These are phyloP conservation scores for Triplophysa rosa DNA, from an alignment of 2,113 vertebrate species.

Conservation along the genomic window DNA sequence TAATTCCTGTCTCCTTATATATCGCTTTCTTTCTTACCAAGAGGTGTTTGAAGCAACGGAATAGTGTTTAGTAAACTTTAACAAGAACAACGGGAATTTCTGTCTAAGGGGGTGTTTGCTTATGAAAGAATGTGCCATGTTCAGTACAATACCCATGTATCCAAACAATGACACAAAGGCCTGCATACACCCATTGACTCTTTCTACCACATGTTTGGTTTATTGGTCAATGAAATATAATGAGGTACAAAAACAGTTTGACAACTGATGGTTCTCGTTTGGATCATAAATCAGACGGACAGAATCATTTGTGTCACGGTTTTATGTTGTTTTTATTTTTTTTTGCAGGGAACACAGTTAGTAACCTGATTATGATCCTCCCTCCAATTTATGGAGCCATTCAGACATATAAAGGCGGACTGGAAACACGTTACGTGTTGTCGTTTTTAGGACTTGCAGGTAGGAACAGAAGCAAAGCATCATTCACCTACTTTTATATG, in stretches of 20 bases:
- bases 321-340: conserved; percentile 47
- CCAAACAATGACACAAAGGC: conserved; percentile 24
- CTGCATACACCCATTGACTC: neutral
- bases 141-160: conserved; percentile 8
- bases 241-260: neutral
- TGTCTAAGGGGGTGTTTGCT: neutral
- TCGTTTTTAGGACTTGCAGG: conserved; percentile 92
- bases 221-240: neutral
- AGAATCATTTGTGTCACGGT: neutral
- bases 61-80: neutral
- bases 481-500: neutral
- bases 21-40: too few species aligned
- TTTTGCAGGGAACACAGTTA: conserved; percentile 94
- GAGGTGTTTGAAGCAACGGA: too few species aligned
- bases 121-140: conserved; percentile 57
- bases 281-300: neutral
- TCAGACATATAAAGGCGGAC: conserved; percentile 83
- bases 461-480: conserved; percentile 54
- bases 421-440: conserved; percentile 89
- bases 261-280: conserved; percentile 5
- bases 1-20: too few species aligned
- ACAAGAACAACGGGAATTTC: neutral
- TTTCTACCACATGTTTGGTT: conserved; percentile 8
- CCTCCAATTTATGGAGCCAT: conserved; percentile 92
- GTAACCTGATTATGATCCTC: conserved; percentile 98